A percentile compares a stretch with the other conserved stretches of the same genome.
phyloP scores from a whole-genome alignment of 2,113 vertebrate genomes.

The Triplophysa siluroides region DNA sequence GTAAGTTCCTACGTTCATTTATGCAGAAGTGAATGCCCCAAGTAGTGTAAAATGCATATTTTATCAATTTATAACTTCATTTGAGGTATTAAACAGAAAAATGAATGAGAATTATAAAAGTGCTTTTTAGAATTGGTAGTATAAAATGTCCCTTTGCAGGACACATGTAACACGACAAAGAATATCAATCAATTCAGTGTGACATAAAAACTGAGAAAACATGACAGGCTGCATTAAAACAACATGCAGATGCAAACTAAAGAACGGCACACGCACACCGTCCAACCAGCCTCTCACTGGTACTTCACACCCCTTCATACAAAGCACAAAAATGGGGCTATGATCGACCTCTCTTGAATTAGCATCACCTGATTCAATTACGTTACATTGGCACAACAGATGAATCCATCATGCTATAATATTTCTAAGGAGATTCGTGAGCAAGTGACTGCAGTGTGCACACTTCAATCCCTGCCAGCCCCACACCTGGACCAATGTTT shows the following conservation, averaged over 20 bases:
- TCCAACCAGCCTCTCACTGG: neutral
- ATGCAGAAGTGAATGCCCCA: no score
- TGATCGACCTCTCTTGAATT: conserved; percentile 3
- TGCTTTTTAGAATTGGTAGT: no score
- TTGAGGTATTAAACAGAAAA: no score
- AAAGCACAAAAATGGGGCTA: neutral
- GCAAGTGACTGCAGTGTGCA: neutral
- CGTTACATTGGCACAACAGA: conserved; percentile 15
- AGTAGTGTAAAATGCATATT: no score
- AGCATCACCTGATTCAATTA: conserved; percentile 30
- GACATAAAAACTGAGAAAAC: neutral
- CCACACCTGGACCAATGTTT: neutral
- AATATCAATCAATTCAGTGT: no score
- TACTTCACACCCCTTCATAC: neutral
- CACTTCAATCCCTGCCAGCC: neutral
- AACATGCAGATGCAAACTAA: neutral
- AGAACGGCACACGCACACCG: neutral
- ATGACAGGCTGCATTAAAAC: neutral
- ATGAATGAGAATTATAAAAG: no score
- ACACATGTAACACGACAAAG: no score
- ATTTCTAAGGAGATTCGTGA: conserved; percentile 43
- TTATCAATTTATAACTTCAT: no score
- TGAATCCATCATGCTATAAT: conserved; percentile 1
- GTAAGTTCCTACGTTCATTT: no score
- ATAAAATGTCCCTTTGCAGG: no score